Conservation (phyloP, 2,113 vertebrate genomes). For the Gobio gobio region DNA sequence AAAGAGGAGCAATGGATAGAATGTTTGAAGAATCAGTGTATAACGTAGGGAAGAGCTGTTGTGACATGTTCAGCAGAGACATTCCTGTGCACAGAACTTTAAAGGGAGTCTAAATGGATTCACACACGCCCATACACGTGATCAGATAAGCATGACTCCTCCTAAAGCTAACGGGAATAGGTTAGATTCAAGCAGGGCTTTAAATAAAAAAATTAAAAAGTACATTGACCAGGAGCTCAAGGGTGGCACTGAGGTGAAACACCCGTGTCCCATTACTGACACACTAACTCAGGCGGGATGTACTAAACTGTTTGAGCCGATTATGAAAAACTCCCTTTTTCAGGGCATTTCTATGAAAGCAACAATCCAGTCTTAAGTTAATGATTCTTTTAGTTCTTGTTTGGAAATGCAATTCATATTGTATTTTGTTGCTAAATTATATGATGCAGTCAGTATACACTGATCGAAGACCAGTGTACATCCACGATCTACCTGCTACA, state of each 20-base stretch:
- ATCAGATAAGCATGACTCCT: neutral
- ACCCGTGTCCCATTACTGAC: neutral
- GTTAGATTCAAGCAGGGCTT: neutral
- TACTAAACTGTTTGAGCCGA: neutral
- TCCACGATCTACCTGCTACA: too few relatives aligned
- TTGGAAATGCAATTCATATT: neutral
- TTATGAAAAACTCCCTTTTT: neutral
- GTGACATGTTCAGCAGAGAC: conserved; percentile 12
- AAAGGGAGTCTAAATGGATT: neutral
- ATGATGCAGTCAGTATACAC: too few relatives aligned
- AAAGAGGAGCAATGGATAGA: neutral
- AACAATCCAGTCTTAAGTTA: neutral
- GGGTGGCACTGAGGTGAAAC: neutral
- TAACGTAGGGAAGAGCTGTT: neutral
- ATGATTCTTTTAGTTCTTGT: neutral
- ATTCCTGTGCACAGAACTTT: neutral
- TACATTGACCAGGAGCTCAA: neutral
- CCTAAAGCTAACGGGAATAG: neutral
- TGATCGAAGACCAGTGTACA: too few relatives aligned
- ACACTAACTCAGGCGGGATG: neutral
- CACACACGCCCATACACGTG: neutral
- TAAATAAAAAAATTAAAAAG: too few relatives aligned
- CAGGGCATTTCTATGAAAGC: neutral
- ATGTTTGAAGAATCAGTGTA: neutral
- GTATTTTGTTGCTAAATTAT: neutral